Base-by-base conservation (phyloP, 2,888 invertebrate species). In the Subacronicta megacephala region DNA sequence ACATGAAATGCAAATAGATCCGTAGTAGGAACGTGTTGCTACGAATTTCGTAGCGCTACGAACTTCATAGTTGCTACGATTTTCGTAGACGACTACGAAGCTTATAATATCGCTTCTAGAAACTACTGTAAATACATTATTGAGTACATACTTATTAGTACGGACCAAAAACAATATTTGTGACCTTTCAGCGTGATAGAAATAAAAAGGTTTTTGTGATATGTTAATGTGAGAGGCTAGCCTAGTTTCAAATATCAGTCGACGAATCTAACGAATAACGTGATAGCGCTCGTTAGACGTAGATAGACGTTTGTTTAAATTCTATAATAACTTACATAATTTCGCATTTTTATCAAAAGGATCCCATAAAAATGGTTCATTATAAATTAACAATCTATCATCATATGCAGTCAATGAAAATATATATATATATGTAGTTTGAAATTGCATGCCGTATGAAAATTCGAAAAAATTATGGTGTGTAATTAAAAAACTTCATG, bases 171-270 rank as follows among this genome's bases (percentile, higher is more conserved):
- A 33, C 20, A 42, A 2, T 5, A 35, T 33, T 57, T 42, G 23
- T 45, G 52, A 65, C 60, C 64, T 64, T 60, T 60, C 10, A 6
- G 13, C 47, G 47, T 41, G 59, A 49, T 41, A 59, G 31, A 35
- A 53, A 45, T 29, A 29, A 9, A 59, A 64, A 45, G 66, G 52
- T 65, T 49, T 64, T 65, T 49, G 33, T 65, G 35, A 50, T 64
- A 64, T 64, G 64, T 46, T 60, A 64, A 64, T 65, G 66, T 10
- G 26, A 36, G 26, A 36, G 45, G 47, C 38, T 65, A 65, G 64
- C 64, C 64, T 65, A 65, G 16, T 64, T 65, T 49, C 18, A 50
- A 60, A 64, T 65, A 64, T 65, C 64, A 64, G 64, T 60, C 29
- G 45, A 49, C 41, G 49, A 53, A 64, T 65, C 66, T 64, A 45